These are phyloP conservation scores for Paguma larvata DNA, from an alignment of 2,797 vertebrate genomes.

Conservation along the genomic window DNA sequence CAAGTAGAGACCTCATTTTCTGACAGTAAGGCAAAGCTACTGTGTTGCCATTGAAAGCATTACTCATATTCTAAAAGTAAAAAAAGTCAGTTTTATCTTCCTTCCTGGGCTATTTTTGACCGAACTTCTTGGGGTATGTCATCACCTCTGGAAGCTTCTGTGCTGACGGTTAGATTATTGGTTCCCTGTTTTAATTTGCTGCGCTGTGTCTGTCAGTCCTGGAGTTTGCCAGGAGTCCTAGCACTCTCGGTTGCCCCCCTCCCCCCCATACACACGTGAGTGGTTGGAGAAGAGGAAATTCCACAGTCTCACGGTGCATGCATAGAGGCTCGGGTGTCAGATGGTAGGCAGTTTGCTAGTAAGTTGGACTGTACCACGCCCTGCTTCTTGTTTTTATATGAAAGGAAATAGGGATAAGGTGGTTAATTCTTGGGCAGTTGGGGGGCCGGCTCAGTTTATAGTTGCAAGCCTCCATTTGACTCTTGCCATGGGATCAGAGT, in stretches of 20 bases:
- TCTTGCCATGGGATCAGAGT: neutral
- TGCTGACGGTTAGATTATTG: neutral
- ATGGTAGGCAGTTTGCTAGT: neutral
- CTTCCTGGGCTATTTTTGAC: slow-evolving; percentile 4
- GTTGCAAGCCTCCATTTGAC: neutral
- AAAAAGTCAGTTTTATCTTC: slow-evolving; percentile 8
- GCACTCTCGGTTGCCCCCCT: neutral
- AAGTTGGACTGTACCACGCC: neutral
- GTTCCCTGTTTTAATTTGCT: slow-evolving; percentile 17
- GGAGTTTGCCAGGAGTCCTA: neutral
- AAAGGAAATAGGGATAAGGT: neutral
- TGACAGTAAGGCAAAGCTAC: neutral
- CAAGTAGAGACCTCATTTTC: neutral
- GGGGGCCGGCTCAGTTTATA: neutral
- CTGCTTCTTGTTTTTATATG: neutral
- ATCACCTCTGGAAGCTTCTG: neutral
- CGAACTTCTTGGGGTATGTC: neutral
- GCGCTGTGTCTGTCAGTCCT: neutral
- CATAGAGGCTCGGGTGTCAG: neutral
- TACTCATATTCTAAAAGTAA: neutral
- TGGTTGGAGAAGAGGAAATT: neutral
- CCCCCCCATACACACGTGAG: neutral
- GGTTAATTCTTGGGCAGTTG: neutral
- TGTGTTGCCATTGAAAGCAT: neutral
- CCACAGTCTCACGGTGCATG: neutral